Conservation (phyloP, 2,888 invertebrate species). For the Eubasilissa splendida region DNA sequence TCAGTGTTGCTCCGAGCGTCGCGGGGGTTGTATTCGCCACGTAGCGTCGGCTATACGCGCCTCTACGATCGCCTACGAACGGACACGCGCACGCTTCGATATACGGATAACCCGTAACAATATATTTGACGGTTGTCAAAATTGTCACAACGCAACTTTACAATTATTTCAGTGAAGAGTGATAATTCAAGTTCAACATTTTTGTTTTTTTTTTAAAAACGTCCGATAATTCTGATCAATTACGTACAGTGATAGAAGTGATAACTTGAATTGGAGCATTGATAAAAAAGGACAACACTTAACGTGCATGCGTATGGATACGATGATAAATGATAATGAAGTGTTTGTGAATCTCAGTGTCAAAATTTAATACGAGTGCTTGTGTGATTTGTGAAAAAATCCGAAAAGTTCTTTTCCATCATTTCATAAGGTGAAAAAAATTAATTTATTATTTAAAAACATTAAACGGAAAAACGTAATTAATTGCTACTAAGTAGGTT, state of each 20-base stretch:
- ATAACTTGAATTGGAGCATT: background rate
- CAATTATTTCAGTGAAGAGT: too few relatives aligned
- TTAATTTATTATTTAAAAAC: too few relatives aligned
- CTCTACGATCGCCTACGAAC: slow-evolving; percentile 18
- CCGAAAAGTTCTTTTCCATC: too few relatives aligned
- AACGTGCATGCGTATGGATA: slow-evolving; percentile 3
- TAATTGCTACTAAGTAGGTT: too few relatives aligned
- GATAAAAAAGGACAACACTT: background rate
- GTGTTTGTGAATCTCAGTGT: background rate
- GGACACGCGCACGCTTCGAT: slow-evolving; percentile 24
- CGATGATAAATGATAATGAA: background rate
- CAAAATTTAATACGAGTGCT: background rate
- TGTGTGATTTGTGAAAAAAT: too few relatives aligned
- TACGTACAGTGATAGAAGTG: background rate
- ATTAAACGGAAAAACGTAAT: too few relatives aligned
- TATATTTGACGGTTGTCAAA: slow-evolving; percentile 23
- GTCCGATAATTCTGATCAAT: too few relatives aligned
- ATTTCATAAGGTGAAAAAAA: too few relatives aligned
- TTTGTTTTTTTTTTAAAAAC: too few relatives aligned
- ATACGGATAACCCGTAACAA: slow-evolving; percentile 7
- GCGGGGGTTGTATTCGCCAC: slow-evolving; percentile 28
- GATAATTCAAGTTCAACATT: too few relatives aligned
- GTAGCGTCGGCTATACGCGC: slow-evolving; percentile 8
- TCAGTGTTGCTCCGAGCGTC: slow-evolving; percentile 48
- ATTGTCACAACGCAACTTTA: background rate